Percentiles rank a stretch among this genome's conserved stretches.
Evolutionary conservation across 2,797 vertebrate species (phyloP).

Genomic region (Setipinna tenuifilis): DNA sequence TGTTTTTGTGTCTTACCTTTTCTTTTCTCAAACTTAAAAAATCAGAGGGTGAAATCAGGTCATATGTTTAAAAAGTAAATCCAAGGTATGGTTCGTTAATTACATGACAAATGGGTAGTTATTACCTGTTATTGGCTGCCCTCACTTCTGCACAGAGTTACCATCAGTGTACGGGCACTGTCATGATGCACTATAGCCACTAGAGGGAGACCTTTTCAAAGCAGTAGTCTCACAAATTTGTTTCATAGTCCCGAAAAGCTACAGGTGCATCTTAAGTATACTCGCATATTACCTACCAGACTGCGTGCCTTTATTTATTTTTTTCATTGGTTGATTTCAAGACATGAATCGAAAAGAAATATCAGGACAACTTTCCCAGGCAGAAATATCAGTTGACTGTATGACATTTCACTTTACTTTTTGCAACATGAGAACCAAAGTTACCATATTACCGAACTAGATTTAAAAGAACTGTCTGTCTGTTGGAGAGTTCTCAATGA

Average conservation of each 20-base stretch:
- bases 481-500: not conserved
- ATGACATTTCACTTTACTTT: not conserved
- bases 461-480: not conserved
- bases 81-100: too few relatives aligned
- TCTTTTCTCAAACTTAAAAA: too few relatives aligned
- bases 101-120: too few relatives aligned
- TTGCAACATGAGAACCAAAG: not conserved
- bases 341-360: not conserved
- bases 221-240: not conserved
- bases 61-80: too few relatives aligned
- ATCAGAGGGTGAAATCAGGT: too few relatives aligned
- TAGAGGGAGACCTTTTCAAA: conserved; percentile 14
- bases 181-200: not conserved
- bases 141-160: too few relatives aligned
- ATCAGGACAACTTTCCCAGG: not conserved
- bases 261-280: not conserved
- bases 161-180: not conserved
- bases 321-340: not conserved
- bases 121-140: too few relatives aligned
- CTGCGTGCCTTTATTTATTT: not conserved
- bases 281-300: not conserved
- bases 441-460: not conserved
- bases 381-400: not conserved
- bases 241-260: not conserved
- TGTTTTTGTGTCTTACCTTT: too few relatives aligned